A percentile compares a stretch with the other conserved stretches of the same genome.
These are phyloP conservation scores for Halocaridina rubra DNA, from an alignment of 2,888 invertebrate species.

Conservation along the genomic window DNA sequence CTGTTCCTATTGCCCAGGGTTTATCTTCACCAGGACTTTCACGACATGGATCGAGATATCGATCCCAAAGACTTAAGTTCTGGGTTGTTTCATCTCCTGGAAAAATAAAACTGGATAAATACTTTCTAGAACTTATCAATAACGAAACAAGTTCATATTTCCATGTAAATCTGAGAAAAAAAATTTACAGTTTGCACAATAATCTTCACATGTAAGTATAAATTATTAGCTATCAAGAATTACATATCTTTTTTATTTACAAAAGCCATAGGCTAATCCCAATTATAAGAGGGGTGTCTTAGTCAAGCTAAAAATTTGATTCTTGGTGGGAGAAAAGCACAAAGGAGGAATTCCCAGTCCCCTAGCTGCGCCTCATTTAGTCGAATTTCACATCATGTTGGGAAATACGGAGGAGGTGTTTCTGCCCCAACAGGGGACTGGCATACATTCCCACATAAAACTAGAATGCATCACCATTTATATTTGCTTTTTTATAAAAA, in stretches of 20 bases:
- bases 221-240: too few species aligned
- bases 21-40: slow-evolving; percentile 27
- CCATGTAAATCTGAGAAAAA: background rate
- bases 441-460: too few species aligned
- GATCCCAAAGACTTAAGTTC: slow-evolving; percentile 1
- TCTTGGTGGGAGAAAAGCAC: too few species aligned
- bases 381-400: too few species aligned
- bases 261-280: background rate
- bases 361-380: too few species aligned
- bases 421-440: too few species aligned
- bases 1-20: slow-evolving; percentile 47
- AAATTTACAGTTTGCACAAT: background rate
- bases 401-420: too few species aligned
- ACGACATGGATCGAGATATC: slow-evolving; percentile 39
- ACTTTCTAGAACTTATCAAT: background rate
- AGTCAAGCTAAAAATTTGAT: too few species aligned
- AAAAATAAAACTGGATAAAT: background rate
- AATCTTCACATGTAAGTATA: too few species aligned
- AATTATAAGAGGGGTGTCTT: background rate
- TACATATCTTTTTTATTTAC: background rate
- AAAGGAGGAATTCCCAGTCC: too few species aligned
- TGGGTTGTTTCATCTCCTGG: slow-evolving; percentile 34
- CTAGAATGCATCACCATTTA: too few species aligned
- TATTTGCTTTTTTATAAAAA: too few species aligned
- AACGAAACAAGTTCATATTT: background rate